These are phyloP conservation scores for Panonychus citri DNA, from an alignment of 1,140 invertebrate genomes.

Conservation along the genomic window DNA sequence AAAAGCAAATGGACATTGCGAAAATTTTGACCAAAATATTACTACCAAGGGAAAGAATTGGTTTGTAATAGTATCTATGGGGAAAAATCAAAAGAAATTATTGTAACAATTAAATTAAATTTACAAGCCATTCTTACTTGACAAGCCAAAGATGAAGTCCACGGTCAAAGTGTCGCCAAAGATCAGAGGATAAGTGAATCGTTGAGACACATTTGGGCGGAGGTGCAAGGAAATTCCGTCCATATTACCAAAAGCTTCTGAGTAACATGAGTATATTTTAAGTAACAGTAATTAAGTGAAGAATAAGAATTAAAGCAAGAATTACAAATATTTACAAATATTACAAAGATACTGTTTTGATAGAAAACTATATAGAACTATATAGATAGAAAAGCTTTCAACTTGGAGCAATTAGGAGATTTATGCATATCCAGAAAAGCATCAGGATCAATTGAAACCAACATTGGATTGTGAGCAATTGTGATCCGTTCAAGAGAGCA, in stretches of 20 bases:
- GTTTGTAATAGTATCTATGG: constrained; percentile 11
- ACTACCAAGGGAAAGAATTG: not conserved
- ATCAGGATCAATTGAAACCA: not conserved
- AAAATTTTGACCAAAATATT: constrained; percentile 4
- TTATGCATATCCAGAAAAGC: constrained; percentile 5
- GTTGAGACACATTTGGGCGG: constrained; percentile 14
- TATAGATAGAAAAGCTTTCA: too few relatives aligned
- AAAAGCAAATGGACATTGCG: constrained; percentile 11
- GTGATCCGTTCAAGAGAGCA: not conserved
- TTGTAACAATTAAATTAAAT: not conserved
- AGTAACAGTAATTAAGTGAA: too few relatives aligned
- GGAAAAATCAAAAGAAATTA: not conserved
- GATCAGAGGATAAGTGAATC: constrained; percentile 10
- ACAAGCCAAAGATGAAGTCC: constrained; percentile 12
- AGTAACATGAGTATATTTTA: too few relatives aligned
- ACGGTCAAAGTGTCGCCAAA: constrained; percentile 14
- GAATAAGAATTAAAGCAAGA: too few relatives aligned
- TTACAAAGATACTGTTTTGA: too few relatives aligned
- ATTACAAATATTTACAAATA: too few relatives aligned
- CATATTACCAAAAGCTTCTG: constrained; percentile 5
- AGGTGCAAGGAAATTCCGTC: constrained; percentile 11
- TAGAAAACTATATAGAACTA: too few relatives aligned
- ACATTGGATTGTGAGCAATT: not conserved
- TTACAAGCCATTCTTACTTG: not conserved
- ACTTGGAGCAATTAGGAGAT: constrained; percentile 5